Percentiles rank a stretch among this genome's conserved stretches.
Evolutionary conservation across 53 echinoderm and acorn worm genomes (phyloP).

Genomic region (Stichopus horrens): DNA sequence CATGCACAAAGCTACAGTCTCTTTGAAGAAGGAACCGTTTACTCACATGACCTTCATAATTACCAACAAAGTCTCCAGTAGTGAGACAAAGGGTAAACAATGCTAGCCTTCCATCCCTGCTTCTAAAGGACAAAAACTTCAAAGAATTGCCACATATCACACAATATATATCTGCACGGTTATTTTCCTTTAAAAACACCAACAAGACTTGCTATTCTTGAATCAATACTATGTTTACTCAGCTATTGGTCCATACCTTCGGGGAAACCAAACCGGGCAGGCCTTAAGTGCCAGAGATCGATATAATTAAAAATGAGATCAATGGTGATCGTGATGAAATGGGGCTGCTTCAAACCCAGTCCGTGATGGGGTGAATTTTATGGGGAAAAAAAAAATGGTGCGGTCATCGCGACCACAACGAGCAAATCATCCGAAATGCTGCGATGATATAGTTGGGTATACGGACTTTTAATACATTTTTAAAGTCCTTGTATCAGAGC

Average conservation of each 20-base stretch:
- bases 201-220: constrained; percentile 9
- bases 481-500: too few species aligned
- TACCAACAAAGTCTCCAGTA: background rate
- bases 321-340: constrained; percentile 30
- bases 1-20: too few species aligned
- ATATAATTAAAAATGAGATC: constrained; percentile 48
- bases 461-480: too few species aligned
- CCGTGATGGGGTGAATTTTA: background rate
- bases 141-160: too few species aligned
- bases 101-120: too few species aligned
- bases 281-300: constrained; percentile 31
- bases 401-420: constrained; percentile 18
- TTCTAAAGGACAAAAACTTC: too few species aligned
- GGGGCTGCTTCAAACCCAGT: constrained; percentile 23
- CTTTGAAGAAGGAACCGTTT: background rate
- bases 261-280: constrained; percentile 17
- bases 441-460: too few species aligned
- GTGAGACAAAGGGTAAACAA: background rate
- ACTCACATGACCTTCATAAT: background rate
- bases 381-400: background rate
- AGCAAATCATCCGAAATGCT: background rate
- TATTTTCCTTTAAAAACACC: constrained; percentile 28
- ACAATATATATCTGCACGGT: background rate
- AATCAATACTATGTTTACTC: constrained; percentile 45
- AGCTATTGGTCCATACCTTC: constrained; percentile 32